A percentile compares a stretch with the other conserved stretches of the same genome.
Conservation (phyloP, 2,797 vertebrate genomes). For the Rhabdophis nuchalis region DNA sequence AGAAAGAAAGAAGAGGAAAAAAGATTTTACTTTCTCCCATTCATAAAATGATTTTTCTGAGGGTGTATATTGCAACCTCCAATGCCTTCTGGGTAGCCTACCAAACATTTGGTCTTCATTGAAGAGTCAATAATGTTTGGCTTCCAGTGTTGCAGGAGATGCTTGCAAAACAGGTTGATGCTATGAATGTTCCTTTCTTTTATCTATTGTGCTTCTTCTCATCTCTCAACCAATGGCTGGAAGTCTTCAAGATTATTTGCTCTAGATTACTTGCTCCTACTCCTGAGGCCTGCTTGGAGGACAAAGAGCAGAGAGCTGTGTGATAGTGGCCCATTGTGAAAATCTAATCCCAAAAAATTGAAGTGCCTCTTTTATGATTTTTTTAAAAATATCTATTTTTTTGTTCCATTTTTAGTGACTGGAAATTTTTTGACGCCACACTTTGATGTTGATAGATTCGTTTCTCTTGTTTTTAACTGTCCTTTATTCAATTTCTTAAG, state of each 20-base stretch:
- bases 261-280: background rate
- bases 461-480: background rate
- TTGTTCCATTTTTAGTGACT: background rate
- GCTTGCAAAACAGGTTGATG: background rate
- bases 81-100: conserved; percentile 36
- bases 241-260: background rate
- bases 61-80: conserved; percentile 49
- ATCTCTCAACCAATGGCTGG: background rate
- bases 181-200: background rate
- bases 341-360: background rate
- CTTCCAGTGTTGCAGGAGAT: background rate
- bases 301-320: background rate
- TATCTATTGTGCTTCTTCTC: background rate
- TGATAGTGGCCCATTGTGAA: background rate
- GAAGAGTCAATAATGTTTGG: background rate
- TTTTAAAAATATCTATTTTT: background rate
- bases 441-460: background rate
- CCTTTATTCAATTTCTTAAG: background rate
- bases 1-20: too few relatives aligned
- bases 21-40: conserved; percentile 31
- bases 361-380: background rate
- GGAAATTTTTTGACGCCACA: background rate
- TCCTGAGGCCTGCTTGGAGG: background rate
- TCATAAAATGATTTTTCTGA: conserved; percentile 25
- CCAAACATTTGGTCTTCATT: background rate